These are phyloP conservation scores for Spisula subtruncata DNA, from an alignment of 2,888 invertebrate species.

Conservation along the genomic window DNA sequence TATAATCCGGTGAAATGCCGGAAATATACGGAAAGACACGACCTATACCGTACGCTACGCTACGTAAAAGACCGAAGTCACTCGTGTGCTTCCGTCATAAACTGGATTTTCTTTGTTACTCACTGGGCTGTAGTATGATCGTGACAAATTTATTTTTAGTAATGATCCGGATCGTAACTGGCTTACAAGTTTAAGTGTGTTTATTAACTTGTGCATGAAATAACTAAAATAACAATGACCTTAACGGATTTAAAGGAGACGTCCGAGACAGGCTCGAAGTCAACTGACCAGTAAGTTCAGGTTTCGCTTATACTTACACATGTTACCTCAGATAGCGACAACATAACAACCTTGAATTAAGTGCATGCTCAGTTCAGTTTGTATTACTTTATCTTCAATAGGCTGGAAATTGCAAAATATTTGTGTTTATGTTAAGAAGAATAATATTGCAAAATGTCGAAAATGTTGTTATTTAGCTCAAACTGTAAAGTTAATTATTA, in stretches of 20 bases:
- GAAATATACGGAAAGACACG: background rate
- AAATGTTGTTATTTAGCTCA: conserved; percentile 4
- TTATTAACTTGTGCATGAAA: background rate
- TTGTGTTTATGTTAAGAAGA: background rate
- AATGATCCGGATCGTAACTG: background rate
- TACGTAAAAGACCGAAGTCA: background rate
- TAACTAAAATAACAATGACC: background rate
- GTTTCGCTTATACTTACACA: background rate
- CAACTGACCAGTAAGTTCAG: background rate
- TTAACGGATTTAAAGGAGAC: conserved; percentile 16
- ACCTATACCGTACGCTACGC: background rate
- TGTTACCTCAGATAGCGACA: background rate
- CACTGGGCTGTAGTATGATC: conserved; percentile 5
- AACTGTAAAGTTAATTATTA: background rate
- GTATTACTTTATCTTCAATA: background rate
- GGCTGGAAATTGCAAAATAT: background rate
- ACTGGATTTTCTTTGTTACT: conserved; percentile 26
- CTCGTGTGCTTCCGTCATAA: conserved; percentile 2
- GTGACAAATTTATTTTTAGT: conserved; percentile 4
- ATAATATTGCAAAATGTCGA: conserved; percentile 6
- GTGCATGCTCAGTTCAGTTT: background rate
- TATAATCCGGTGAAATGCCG: background rate
- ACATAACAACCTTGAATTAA: background rate
- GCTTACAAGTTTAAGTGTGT: background rate
- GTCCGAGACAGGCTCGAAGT: background rate